Percentiles rank a stretch among this genome's conserved stretches.
These are phyloP conservation scores for Rhea pennata DNA, from an alignment of 2,113 vertebrate genomes.

Conservation along the genomic window DNA sequence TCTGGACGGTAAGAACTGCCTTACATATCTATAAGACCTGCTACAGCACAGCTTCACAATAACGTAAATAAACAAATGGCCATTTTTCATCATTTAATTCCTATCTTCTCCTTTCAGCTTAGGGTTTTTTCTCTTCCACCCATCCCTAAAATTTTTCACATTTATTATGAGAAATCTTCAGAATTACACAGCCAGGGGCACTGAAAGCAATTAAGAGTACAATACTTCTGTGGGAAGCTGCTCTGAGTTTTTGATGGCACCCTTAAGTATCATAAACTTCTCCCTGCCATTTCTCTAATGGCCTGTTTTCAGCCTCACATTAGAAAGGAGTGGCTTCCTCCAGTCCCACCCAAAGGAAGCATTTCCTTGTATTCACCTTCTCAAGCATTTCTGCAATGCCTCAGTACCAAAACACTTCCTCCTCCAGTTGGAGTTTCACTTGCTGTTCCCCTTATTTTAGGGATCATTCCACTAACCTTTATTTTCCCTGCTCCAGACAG, in stretches of 20 bases:
- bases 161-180: neutral
- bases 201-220: neutral
- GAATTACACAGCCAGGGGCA: neutral
- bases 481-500: accelerated
- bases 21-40: accelerated
- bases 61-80: neutral
- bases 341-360: neutral
- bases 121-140: neutral
- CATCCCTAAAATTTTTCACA: neutral
- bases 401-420: accelerated
- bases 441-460: neutral
- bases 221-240: accelerated
- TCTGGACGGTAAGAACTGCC: accelerated
- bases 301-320: accelerated
- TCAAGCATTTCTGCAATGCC: accelerated
- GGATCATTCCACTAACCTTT: no score
- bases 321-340: neutral
- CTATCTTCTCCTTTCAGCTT: neutral
- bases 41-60: neutral
- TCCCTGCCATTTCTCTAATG: neutral
- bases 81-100: neutral
- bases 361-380: neutral
- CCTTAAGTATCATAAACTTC: accelerated
- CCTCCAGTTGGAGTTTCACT: neutral
- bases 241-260: neutral